Evolutionary conservation across 2,113 vertebrate genomes (phyloP).

Genomic region (Hypocryptadius cinnamomeus): DNA sequence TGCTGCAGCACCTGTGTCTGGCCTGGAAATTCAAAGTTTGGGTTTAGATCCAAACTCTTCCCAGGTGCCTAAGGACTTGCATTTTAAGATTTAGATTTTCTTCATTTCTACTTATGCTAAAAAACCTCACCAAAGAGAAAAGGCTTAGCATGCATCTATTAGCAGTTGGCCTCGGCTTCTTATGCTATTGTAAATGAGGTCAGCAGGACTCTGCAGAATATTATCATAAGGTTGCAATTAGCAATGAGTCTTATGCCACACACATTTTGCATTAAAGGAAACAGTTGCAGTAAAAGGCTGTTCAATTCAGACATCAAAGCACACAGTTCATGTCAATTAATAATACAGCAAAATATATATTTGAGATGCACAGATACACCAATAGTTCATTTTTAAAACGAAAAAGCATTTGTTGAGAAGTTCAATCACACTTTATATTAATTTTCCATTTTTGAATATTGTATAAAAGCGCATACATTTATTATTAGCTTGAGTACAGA

Average conservation of each 20-base stretch:
- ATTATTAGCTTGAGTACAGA: neutral
- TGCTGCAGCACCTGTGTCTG: neutral
- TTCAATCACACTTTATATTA: neutral
- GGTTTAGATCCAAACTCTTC: neutral
- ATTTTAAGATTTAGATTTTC: neutral
- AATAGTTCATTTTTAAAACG: neutral
- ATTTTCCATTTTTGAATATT: neutral
- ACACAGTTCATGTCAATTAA: neutral
- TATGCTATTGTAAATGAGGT: neutral
- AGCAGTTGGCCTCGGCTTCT: neutral
- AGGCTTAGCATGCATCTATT: neutral
- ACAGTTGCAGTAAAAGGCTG: neutral
- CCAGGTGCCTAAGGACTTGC: neutral
- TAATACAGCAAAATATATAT: neutral
- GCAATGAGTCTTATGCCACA: neutral
- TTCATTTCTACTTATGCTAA: neutral
- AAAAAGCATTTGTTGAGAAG: neutral
- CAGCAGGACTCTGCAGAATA: neutral
- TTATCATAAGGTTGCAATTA: constrained; percentile 3
- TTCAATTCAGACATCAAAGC: neutral
- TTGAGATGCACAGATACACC: neutral
- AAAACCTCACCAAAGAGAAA: neutral
- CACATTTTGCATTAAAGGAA: neutral
- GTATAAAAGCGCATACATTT: neutral
- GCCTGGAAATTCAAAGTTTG: neutral